Percentiles rank a stretch among this genome's conserved stretches.
Evolutionary conservation across 2,888 invertebrate genomes (phyloP).

Genomic region (Lysandra bellargus): DNA sequence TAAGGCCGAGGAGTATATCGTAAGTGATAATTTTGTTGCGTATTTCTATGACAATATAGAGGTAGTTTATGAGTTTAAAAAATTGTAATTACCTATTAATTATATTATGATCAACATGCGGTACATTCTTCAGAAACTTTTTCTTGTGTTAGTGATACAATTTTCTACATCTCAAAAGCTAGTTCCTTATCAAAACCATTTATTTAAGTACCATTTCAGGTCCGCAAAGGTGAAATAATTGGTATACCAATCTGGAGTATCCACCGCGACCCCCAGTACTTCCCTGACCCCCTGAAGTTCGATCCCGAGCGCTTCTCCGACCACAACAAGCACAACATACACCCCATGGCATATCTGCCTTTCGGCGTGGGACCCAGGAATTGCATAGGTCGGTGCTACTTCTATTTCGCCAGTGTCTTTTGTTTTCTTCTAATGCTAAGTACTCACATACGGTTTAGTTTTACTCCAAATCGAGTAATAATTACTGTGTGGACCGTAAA

Average conservation of each 20-base stretch:
- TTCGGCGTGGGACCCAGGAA: background rate
- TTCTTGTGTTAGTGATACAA: no score
- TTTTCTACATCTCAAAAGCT: no score
- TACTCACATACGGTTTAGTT: no score
- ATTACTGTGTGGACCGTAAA: no score
- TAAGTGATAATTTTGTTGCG: conserved; percentile 45
- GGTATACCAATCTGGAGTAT: conserved; percentile 64
- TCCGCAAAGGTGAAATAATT: conserved; percentile 56
- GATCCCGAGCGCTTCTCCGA: conserved; percentile 81
- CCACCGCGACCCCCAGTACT: conserved; percentile 77
- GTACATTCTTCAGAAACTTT: no score
- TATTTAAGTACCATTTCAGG: conserved; percentile 38
- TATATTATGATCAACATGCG: no score
- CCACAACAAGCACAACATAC: conserved; percentile 72
- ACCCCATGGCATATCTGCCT: conserved; percentile 41
- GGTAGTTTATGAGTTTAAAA: background rate
- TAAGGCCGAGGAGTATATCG: conserved; percentile 54
- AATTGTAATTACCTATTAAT: background rate
- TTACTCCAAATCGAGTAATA: no score
- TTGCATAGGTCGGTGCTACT: background rate
- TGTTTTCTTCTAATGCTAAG: no score
- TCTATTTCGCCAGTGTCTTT: background rate
- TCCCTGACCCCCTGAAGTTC: conserved; percentile 77
- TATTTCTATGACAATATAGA: background rate
- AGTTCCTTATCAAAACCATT: background rate